A percentile compares a stretch with the other conserved stretches of the same genome.
phyloP scores from a whole-genome alignment of 2,888 invertebrate species.

The Eurois occulta region DNA sequence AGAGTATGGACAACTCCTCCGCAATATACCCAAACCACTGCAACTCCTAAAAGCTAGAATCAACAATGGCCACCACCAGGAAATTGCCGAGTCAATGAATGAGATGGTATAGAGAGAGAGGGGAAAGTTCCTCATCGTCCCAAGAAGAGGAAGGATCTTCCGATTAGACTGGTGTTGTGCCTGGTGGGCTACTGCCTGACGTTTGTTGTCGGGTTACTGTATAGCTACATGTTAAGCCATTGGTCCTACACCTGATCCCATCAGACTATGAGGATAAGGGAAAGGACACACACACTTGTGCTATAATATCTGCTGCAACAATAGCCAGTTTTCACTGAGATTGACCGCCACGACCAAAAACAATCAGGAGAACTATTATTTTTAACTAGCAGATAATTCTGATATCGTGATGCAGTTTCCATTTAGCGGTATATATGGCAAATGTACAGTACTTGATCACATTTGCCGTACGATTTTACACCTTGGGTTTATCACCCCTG shows the following conservation, averaged over 20 bases:
- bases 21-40: too few relatives aligned
- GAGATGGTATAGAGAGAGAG: background rate
- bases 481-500: conserved; percentile 20
- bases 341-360: background rate
- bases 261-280: background rate
- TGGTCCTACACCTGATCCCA: background rate
- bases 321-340: background rate
- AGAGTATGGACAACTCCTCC: background rate
- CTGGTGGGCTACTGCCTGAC: background rate
- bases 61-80: too few relatives aligned
- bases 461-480: background rate
- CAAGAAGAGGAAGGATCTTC: background rate
- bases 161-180: background rate
- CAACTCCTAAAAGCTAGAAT: too few relatives aligned
- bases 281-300: background rate
- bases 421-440: background rate
- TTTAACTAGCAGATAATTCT: background rate
- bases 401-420: background rate
- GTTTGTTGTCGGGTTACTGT: background rate
- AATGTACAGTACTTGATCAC: too few relatives aligned
- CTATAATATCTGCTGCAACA: background rate
- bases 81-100: too few relatives aligned
- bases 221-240: background rate
- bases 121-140: background rate
- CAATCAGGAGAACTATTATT: background rate